Base-by-base conservation (phyloP, 2,888 invertebrate species). In the Archips xylosteana region DNA sequence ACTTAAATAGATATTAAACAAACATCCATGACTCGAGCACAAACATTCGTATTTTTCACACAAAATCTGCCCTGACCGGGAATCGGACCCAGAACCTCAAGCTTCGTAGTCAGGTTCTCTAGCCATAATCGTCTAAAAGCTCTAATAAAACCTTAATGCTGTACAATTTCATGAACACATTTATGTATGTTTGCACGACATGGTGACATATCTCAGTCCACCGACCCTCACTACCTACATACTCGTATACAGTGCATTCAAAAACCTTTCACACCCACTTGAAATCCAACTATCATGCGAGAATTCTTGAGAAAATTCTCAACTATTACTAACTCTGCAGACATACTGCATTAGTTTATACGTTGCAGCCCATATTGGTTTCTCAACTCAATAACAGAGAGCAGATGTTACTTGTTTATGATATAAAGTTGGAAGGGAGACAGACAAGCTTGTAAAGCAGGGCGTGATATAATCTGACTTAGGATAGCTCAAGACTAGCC, bases 371-470 rank as follows among this genome's bases (percentile, higher is more conserved):
- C 69, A 74, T 74, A 74, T 74, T 69, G 73, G 69, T 64, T 74
- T 74, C 69, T 23, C 59, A 74, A 74, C 73, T 74, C 69, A 74
- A 74, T 74, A 74, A 74, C 69, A 74, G 69, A 74, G 60, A 69
- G 73, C 73, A 74, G 73, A 74, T 74, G 73, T 69, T 74, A 60
- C 69, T 74, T 74, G 73, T 74, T 69, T 74, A 74, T 65, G 69
- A 60, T 64, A 65, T 65, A 68, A 73, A 74, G 73, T 74, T 74
- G 66, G 66, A 15, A 1, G 23, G 23, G 23, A 45, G 3, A 23
- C 64, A 64, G 32, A 47, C 49, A 3, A 13, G 49, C 49, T 64
- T 63, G 45, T 32, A 23, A 8, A 6, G 42, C 45, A 63, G 49
- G 49, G 23, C 10, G 8, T 49, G 54, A 54, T 15, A 39, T 63